Evolutionary conservation across 2,888 invertebrate genomes (phyloP).

Genomic region (Pharmacophagus antenor): DNA sequence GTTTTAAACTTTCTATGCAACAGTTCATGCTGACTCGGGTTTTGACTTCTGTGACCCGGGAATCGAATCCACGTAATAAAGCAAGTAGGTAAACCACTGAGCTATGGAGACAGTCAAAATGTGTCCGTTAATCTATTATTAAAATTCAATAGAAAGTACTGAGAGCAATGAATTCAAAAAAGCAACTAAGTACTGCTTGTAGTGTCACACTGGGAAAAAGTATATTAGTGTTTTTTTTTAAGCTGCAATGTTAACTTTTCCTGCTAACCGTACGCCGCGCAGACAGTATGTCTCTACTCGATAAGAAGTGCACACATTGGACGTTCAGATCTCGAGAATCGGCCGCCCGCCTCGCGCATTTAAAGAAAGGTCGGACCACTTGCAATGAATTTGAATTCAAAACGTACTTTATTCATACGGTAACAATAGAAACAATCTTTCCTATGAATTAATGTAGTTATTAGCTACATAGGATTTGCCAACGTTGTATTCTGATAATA

Average conservation of each 20-base stretch:
- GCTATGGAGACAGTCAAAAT: too few relatives aligned
- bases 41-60: too few relatives aligned
- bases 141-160: too few relatives aligned
- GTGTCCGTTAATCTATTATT: too few relatives aligned
- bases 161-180: too few relatives aligned
- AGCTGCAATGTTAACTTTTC: slow-evolving; percentile 31
- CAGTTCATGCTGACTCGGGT: too few relatives aligned
- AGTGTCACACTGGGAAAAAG: not conserved
- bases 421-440: not conserved
- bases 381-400: slow-evolving; percentile 8
- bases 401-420: not conserved
- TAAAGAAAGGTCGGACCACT: slow-evolving; percentile 28
- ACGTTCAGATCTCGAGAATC: slow-evolving; percentile 50
- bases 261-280: slow-evolving; percentile 42
- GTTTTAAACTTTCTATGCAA: too few relatives aligned
- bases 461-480: too few relatives aligned
- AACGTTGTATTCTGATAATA: too few relatives aligned
- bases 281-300: slow-evolving; percentile 59
- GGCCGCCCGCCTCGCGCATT: slow-evolving; percentile 32
- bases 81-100: too few relatives aligned
- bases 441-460: not conserved
- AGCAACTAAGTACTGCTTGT: too few relatives aligned
- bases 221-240: slow-evolving; percentile 3
- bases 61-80: too few relatives aligned
- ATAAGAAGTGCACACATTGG: slow-evolving; percentile 74